Evolutionary conservation across 2,797 vertebrate species (phyloP).

Genomic region (Mus spretus): DNA sequence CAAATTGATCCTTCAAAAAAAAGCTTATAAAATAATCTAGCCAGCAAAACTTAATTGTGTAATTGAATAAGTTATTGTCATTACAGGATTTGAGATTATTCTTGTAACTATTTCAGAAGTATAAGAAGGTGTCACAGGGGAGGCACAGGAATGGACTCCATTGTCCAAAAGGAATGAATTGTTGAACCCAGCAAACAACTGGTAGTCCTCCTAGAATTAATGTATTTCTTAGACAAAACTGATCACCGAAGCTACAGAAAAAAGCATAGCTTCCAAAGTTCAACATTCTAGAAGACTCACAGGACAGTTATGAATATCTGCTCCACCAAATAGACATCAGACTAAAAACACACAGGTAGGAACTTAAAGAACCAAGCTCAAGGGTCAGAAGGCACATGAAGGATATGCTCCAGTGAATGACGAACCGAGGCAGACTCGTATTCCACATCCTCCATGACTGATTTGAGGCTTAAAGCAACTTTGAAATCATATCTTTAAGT

Average conservation of each 20-base stretch:
- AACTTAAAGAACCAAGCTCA: constrained; percentile 4
- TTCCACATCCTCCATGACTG: constrained; percentile 41
- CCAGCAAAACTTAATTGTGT: constrained; percentile 35
- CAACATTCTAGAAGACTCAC: background rate
- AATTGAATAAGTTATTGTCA: constrained; percentile 50
- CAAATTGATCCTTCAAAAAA: constrained; percentile 54
- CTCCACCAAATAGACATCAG: background rate
- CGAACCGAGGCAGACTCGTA: constrained; percentile 5
- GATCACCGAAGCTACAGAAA: constrained; percentile 44
- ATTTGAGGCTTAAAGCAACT: constrained; percentile 48
- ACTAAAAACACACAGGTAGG: background rate
- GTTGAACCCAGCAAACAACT: background rate
- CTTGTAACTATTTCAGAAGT: constrained; percentile 44
- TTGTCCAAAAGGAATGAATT: background rate
- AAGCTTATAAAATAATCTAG: constrained; percentile 64
- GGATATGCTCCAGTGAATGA: constrained; percentile 6
- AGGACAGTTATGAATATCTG: background rate
- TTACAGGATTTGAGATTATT: background rate
- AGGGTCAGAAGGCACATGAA: constrained; percentile 63
- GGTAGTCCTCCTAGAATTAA: constrained; percentile 47
- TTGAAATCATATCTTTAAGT: constrained; percentile 22
- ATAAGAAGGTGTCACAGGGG: constrained; percentile 13
- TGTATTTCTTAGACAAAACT: constrained; percentile 42
- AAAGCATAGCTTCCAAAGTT: background rate
- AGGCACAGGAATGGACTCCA: background rate